Evolutionary conservation across 2,888 invertebrate genomes (phyloP).

Genomic region (Dorcus parallelipipedus): DNA sequence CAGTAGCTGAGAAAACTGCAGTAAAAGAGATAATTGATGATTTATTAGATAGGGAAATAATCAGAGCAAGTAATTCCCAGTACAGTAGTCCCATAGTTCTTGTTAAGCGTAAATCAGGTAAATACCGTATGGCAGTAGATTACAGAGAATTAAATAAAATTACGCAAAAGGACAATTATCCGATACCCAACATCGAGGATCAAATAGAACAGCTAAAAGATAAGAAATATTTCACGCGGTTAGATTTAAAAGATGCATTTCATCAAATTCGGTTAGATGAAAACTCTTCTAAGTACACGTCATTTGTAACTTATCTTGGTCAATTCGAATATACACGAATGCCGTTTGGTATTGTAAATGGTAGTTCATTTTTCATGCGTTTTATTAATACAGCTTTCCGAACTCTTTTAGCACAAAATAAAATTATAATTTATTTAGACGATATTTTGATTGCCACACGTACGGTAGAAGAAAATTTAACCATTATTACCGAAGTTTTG

Average conservation of each 20-base stretch:
- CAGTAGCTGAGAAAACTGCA: background rate
- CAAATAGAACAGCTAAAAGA: background rate
- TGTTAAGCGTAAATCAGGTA: background rate
- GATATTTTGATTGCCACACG: slow-evolving; percentile 7
- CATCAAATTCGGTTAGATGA: background rate
- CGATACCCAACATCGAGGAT: background rate
- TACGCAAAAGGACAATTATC: background rate
- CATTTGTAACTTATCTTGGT: background rate
- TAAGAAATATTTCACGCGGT: background rate
- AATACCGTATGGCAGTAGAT: background rate
- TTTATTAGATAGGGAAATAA: background rate
- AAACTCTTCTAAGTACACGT: background rate
- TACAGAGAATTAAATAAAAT: background rate
- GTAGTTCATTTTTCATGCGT: slow-evolving; percentile 5
- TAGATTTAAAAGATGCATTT: background rate
- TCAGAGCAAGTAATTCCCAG: background rate
- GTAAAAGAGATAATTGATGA: background rate
- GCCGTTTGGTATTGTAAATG: background rate
- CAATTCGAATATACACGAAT: background rate
- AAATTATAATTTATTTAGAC: slow-evolving; percentile 15
- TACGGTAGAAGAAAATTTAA: slow-evolving; percentile 26
- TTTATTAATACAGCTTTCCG: slow-evolving; percentile 26
- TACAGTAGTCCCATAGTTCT: background rate
- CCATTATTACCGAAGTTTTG: slow-evolving; percentile 28
- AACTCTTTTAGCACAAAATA: slow-evolving; percentile 23